phyloP scores from a whole-genome alignment of 2,113 vertebrate species.

The Dicentrarchus labrax region DNA sequence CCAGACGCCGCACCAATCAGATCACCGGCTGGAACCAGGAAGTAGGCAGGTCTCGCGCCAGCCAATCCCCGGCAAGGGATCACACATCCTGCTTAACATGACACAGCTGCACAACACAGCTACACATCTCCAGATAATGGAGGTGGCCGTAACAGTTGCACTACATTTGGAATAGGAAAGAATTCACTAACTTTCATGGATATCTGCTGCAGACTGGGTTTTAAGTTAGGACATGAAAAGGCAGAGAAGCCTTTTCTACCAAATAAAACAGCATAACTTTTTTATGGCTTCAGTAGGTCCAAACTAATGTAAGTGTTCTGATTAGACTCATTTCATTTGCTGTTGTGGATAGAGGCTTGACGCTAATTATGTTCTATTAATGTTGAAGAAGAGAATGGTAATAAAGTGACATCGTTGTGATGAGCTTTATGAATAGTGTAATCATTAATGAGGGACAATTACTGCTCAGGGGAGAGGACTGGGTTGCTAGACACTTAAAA shows the following conservation, averaged over 20 bases:
- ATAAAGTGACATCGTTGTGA: constrained; percentile 62
- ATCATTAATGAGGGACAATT: constrained; percentile 67
- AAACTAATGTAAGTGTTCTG: constrained; percentile 23
- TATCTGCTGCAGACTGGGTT: neutral
- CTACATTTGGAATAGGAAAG: neutral
- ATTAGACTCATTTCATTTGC: constrained; percentile 16
- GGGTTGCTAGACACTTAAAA: constrained; percentile 55
- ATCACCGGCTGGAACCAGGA: too few relatives aligned
- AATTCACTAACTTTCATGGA: neutral
- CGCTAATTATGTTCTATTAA: constrained; percentile 60
- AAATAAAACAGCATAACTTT: neutral
- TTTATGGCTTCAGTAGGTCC: neutral
- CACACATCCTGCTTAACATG: too few relatives aligned
- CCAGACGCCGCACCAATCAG: too few relatives aligned
- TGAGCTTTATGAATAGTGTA: constrained; percentile 67
- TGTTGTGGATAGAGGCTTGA: constrained; percentile 30
- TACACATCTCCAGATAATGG: too few relatives aligned
- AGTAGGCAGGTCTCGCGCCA: too few relatives aligned
- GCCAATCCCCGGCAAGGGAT: too few relatives aligned
- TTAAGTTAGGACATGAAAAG: neutral
- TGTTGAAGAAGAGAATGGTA: constrained; percentile 39
- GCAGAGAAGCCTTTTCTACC: neutral
- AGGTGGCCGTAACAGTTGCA: too few relatives aligned
- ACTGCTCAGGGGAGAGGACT: constrained; percentile 24
- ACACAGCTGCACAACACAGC: too few relatives aligned